These are phyloP conservation scores for Tholera decimalis DNA, from an alignment of 2,888 invertebrate species.

Conservation along the genomic window DNA sequence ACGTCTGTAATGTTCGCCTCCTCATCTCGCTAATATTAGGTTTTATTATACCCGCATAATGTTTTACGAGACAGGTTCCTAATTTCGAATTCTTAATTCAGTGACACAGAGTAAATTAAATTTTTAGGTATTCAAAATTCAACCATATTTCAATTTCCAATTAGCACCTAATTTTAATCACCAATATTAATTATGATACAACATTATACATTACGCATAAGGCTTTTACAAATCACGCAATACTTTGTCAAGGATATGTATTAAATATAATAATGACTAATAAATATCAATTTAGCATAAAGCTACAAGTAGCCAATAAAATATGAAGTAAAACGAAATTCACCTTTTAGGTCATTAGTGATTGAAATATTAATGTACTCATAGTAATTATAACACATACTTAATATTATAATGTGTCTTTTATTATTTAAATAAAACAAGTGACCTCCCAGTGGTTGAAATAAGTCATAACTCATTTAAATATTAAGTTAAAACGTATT, in stretches of 20 bases:
- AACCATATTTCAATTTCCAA: neutral
- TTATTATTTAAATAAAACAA: too few relatives aligned
- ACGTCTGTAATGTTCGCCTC: too few relatives aligned
- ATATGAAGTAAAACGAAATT: slow-evolving; percentile 23
- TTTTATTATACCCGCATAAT: too few relatives aligned
- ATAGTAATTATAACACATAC: too few relatives aligned
- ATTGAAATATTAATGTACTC: neutral
- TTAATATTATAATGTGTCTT: neutral
- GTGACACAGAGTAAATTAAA: too few relatives aligned
- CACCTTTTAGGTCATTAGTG: slow-evolving; percentile 1
- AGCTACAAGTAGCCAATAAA: slow-evolving; percentile 22
- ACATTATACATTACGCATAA: slow-evolving; percentile 1
- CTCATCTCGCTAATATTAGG: too few relatives aligned
- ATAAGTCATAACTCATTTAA: too few relatives aligned
- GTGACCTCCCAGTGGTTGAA: too few relatives aligned
- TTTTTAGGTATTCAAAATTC: too few relatives aligned
- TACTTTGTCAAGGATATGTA: slow-evolving; percentile 40
- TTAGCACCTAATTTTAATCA: neutral
- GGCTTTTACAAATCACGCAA: slow-evolving; percentile 38
- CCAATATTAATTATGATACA: neutral
- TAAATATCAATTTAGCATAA: slow-evolving; percentile 29
- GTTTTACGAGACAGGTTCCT: too few relatives aligned
- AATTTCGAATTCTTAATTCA: too few relatives aligned
- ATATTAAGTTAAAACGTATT: too few relatives aligned
- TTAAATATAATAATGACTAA: slow-evolving; percentile 15